These are phyloP conservation scores for Pegea sp. DNA, from an alignment of 23 tunicate species.

Conservation along the genomic window DNA sequence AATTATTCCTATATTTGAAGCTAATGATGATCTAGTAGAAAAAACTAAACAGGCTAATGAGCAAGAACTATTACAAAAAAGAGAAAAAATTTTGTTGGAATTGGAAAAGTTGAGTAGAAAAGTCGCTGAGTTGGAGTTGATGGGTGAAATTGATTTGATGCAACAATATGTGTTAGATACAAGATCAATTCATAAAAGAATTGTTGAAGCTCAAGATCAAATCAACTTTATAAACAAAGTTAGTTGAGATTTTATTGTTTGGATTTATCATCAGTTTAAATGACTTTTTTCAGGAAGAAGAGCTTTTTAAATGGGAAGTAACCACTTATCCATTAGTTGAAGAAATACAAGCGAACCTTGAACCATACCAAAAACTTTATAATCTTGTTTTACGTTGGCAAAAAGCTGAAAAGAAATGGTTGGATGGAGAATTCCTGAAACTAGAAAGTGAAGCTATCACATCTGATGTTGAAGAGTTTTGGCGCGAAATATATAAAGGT, in stretches of 20 bases:
- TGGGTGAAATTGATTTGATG: conserved; percentile 88
- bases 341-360: conserved; percentile 33
- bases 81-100: conserved; percentile 63
- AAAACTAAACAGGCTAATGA: conserved; percentile 70
- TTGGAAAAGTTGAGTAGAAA: conserved; percentile 58
- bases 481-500: conserved; percentile 95
- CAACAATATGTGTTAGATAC: conserved; percentile 91
- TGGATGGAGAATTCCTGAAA: conserved; percentile 93
- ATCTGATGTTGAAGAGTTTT: conserved; percentile 88
- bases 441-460: conserved; percentile 90
- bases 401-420: conserved; percentile 74
- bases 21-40: conserved; percentile 86
- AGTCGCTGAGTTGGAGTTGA: conserved; percentile 68
- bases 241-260: background rate
- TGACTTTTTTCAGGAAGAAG: conserved; percentile 50
- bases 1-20: conserved; percentile 53
- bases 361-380: conserved; percentile 77
- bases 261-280: background rate
- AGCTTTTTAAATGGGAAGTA: conserved; percentile 79
- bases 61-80: conserved; percentile 52
- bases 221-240: conserved; percentile 79
- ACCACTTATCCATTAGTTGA: conserved; percentile 78
- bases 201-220: conserved; percentile 64
- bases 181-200: conserved; percentile 42
- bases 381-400: conserved; percentile 72